Evolutionary conservation across 1,140 invertebrate genomes (phyloP), one percentile per base, ranked within the genome.

Genomic region (Tetramorium parvispinum): DNA sequence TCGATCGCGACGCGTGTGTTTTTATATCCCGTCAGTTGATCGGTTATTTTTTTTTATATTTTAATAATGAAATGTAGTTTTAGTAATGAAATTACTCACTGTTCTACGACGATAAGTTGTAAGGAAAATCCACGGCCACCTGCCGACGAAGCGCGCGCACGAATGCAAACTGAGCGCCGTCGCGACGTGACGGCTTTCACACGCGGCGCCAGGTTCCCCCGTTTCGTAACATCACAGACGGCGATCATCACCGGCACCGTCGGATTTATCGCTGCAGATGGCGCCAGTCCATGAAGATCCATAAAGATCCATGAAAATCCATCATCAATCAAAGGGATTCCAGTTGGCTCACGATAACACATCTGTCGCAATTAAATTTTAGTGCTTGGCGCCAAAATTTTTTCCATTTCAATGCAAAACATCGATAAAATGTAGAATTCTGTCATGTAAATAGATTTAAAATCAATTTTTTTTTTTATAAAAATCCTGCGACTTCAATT

Each of bases 161-260:
- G 18, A 71, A 71, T 82, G 53, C 51, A 59, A 75, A 83, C 79
- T 83, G 68, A 73, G 18, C 13, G 61, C 7, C 27, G 61, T 37
- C n/a, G 46, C 46, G 51, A 46, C 21, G 37, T 27, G 21, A 27
- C 40, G 66, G 53, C 24, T 83, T 59, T 55, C 16, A 11, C 40
- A 21, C 24, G 65, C 24, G 65, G 27, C 63, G 37, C 63, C 68
- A 7, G 11, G n/a, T 18, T 59, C 68, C 68, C 79, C 79, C 66
- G 24, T 82, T 71, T 32, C 24, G 40, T 4, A 61, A 53, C 63
- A 37, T 21, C 24, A 18, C 16, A 40, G 24, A 0, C 61, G 32
- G 46, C 16, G 13, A 70, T 81, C 63, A 32, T 46, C 32, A 57
- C 61, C 16, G 37, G 24, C 32, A 68, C 46, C 37, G 63, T 43